phyloP scores from a whole-genome alignment of 2,113 vertebrate genomes.

The Drymodes brunneopygia region DNA sequence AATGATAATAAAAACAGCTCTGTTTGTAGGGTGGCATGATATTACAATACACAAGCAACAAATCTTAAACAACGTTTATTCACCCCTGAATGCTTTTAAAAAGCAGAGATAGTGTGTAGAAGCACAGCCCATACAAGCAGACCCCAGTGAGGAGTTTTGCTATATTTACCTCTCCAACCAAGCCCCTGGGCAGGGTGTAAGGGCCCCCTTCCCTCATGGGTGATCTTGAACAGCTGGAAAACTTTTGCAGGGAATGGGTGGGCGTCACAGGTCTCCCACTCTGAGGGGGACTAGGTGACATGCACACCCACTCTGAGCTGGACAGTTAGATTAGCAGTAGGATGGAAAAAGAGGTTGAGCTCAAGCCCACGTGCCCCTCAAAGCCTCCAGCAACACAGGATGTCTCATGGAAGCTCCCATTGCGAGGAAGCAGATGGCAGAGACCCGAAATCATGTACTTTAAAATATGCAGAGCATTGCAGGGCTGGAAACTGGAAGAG shows the following conservation, averaged over 20 bases:
- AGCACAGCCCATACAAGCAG: neutral
- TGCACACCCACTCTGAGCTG: rapidly evolving
- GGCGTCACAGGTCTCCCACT: neutral
- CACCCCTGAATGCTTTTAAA: neutral
- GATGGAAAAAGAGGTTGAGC: neutral
- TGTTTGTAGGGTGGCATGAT: neutral
- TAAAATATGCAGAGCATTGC: neutral
- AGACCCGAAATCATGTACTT: neutral
- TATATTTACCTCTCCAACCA: neutral
- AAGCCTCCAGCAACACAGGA: neutral
- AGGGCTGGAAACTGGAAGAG: neutral
- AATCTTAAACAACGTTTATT: neutral
- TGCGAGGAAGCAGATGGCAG: neutral
- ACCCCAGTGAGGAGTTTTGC: neutral
- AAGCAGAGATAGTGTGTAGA: neutral
- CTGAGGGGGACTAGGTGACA: neutral
- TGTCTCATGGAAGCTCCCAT: neutral
- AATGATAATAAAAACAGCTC: neutral
- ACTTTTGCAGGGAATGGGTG: neutral
- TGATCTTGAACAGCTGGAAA: neutral
- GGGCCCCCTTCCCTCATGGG: neutral
- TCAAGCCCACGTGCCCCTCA: neutral
- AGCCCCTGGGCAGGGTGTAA: neutral
- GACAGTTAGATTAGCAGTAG: neutral
- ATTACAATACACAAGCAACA: neutral